phyloP scores from a whole-genome alignment of 2,888 invertebrate genomes.

The Mythimna pallens region DNA sequence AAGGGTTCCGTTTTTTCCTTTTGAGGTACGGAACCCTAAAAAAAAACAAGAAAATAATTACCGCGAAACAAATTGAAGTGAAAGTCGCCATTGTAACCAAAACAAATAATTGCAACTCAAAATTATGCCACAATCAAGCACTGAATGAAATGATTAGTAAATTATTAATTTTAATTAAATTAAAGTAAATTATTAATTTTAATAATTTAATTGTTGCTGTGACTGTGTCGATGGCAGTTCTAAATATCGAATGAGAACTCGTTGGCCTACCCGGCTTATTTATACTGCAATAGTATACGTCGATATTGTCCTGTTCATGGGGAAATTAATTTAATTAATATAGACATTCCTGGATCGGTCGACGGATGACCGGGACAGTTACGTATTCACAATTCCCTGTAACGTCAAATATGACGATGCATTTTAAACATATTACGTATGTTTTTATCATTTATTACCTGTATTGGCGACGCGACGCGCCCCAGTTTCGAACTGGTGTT shows the following conservation, averaged over 20 bases:
- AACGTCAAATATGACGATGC: constrained; percentile 32
- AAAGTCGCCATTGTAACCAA: constrained; percentile 46
- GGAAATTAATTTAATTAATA: constrained; percentile 23
- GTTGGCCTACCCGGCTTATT: constrained; percentile 1
- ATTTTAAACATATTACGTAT: constrained; percentile 4
- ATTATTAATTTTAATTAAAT: constrained; percentile 26
- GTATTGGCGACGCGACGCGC: neutral
- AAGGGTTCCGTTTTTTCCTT: too few species aligned
- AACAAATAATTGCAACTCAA: constrained; percentile 37
- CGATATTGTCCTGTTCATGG: constrained; percentile 33
- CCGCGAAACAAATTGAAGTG: constrained; percentile 19
- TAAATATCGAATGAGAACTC: constrained; percentile 39
- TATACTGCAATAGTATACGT: constrained; percentile 19
- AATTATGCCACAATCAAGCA: constrained; percentile 6
- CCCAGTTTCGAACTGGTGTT: too few species aligned
- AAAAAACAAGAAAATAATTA: constrained; percentile 16
- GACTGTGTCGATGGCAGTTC: constrained; percentile 46
- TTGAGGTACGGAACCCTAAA: too few species aligned
- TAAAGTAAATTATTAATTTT: constrained; percentile 28
- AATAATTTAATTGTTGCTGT: constrained; percentile 37
- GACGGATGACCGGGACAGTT: constrained; percentile 15
- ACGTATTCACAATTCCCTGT: constrained; percentile 30
- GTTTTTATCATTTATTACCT: constrained; percentile 2
- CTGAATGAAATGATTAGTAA: constrained; percentile 22
- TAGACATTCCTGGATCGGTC: neutral